phyloP scores from a whole-genome alignment of 2,797 vertebrate species.

The Sebastes oblongus region DNA sequence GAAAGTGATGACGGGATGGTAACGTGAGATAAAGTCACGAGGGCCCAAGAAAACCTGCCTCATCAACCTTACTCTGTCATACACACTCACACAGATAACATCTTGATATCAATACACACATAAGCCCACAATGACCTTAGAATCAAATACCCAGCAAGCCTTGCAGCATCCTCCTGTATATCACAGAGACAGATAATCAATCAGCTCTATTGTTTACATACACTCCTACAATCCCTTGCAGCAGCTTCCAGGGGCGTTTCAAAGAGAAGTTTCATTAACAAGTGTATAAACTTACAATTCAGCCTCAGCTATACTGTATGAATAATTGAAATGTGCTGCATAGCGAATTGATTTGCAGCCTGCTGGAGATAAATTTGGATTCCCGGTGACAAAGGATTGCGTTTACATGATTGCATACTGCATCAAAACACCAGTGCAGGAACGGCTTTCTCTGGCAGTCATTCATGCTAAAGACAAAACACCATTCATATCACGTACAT shows the following conservation, averaged over 20 bases:
- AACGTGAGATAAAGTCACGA: constrained; percentile 72
- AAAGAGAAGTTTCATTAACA: constrained; percentile 44
- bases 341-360: constrained; percentile 54
- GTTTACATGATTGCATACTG: constrained; percentile 46
- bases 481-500: constrained; percentile 79
- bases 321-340: constrained; percentile 72
- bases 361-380: constrained; percentile 61
- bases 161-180: constrained; percentile 33
- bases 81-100: neutral
- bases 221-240: constrained; percentile 33
- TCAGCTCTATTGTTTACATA: constrained; percentile 55
- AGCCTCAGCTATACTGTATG: constrained; percentile 40
- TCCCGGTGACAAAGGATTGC: constrained; percentile 38
- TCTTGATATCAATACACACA: constrained; percentile 41
- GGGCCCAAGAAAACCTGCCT: constrained; percentile 58
- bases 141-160: constrained; percentile 30
- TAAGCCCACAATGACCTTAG: constrained; percentile 58
- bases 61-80: constrained; percentile 49
- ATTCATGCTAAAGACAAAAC: constrained; percentile 74
- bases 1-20: constrained; percentile 77
- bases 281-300: constrained; percentile 37
- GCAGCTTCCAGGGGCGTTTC: constrained; percentile 26
- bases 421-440: constrained; percentile 62
- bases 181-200: constrained; percentile 52
- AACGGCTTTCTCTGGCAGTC: constrained; percentile 66